Evolutionary conservation across 2,797 vertebrate genomes (phyloP).

Genomic region (Chelidonichthys spinosus): DNA sequence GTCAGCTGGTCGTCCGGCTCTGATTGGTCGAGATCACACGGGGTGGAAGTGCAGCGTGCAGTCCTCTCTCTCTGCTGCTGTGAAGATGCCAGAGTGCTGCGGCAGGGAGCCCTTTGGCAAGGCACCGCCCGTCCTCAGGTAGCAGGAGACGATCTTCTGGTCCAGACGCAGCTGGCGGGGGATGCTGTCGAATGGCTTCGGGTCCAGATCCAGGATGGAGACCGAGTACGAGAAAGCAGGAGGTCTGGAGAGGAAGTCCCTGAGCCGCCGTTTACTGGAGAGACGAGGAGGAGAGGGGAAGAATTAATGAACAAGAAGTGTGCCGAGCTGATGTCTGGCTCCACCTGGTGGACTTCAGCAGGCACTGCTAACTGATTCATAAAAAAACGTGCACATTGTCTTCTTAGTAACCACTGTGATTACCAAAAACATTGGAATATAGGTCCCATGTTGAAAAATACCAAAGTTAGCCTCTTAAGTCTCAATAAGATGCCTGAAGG

Average conservation of each 20-base stretch:
- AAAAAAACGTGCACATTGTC: not conserved
- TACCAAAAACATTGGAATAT: not conserved
- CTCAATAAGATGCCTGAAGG: not conserved
- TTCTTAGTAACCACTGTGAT: not conserved
- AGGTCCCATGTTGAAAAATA: not conserved
- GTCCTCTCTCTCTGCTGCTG: conserved; percentile 88
- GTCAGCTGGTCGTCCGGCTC: not conserved
- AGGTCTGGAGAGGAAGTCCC: conserved; percentile 62
- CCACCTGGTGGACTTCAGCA: conserved; percentile 22
- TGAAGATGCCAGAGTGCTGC: conserved; percentile 79
- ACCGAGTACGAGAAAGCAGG: conserved; percentile 90
- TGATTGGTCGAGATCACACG: conserved; percentile 78
- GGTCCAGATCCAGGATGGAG: conserved; percentile 95
- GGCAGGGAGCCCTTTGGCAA: conserved; percentile 81
- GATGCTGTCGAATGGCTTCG: conserved; percentile 95
- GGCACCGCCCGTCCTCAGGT: conserved; percentile 84
- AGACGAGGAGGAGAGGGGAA: conserved; percentile 13
- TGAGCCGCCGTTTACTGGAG: conserved; percentile 50
- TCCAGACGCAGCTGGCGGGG: conserved; percentile 93
- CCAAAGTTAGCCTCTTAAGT: not conserved
- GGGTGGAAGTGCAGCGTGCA: conserved; percentile 94
- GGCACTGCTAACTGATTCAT: not conserved
- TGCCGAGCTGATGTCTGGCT: not conserved
- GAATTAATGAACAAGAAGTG: not conserved
- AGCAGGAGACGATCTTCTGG: conserved; percentile 92